phyloP scores from a whole-genome alignment of 2,888 invertebrate species.

The Spisula solida region DNA sequence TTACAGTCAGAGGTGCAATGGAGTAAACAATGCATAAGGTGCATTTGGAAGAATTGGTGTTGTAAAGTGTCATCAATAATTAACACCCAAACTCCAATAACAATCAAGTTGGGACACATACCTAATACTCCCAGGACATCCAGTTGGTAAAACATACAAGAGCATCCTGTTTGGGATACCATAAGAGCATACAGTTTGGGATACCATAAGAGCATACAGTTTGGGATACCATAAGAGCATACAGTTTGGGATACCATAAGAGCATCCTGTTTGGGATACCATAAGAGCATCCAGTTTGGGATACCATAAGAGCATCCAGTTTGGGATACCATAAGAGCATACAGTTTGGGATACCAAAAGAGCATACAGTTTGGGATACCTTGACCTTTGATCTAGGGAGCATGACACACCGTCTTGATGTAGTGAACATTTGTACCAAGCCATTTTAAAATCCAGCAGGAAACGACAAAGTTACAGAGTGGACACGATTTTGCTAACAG shows the following conservation, averaged over 20 bases:
- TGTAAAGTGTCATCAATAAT: neutral
- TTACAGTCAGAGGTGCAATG: neutral
- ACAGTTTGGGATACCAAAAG: neutral
- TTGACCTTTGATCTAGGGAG: too few relatives aligned
- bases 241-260: neutral
- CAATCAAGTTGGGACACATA: neutral
- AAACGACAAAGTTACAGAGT: too few relatives aligned
- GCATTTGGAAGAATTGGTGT: slow-evolving; percentile 4
- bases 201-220: neutral
- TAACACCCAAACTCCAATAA: neutral
- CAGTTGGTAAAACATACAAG: neutral
- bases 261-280: neutral
- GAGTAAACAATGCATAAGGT: neutral
- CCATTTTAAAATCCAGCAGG: too few relatives aligned
- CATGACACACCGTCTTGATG: too few relatives aligned
- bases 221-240: neutral
- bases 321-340: neutral
- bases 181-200: neutral
- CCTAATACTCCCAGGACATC: neutral
- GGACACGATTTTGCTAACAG: too few relatives aligned
- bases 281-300: neutral
- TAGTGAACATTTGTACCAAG: too few relatives aligned
- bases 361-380: neutral
- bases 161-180: neutral
- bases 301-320: neutral